phyloP scores from a whole-genome alignment of 2,888 invertebrate genomes.

The Macaria notata region DNA sequence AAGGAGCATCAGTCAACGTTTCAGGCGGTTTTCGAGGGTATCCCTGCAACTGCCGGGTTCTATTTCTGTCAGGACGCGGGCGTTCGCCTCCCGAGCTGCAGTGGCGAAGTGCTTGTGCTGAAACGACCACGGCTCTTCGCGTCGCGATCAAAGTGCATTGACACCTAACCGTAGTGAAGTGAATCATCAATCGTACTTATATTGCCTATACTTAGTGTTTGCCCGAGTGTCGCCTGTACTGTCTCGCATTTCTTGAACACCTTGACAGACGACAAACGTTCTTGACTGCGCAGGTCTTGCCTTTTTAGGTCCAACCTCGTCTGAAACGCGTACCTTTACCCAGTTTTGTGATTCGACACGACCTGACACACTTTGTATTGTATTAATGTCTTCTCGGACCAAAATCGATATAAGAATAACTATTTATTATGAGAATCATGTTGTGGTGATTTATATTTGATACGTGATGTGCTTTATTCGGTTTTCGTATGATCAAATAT shows the following conservation, averaged over 20 bases:
- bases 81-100: conserved; percentile 70
- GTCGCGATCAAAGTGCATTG: conserved; percentile 75
- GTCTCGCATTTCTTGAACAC: conserved; percentile 60
- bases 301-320: conserved; percentile 72
- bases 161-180: conserved; percentile 74
- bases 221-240: conserved; percentile 65
- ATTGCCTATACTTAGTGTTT: conserved; percentile 49
- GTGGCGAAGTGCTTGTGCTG: conserved; percentile 62
- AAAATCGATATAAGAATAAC: conserved; percentile 86
- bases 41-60: conserved; percentile 77
- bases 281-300: conserved; percentile 69
- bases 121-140: conserved; percentile 59
- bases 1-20: conserved; percentile 48
- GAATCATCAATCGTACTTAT: conserved; percentile 69
- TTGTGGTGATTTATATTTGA: conserved; percentile 85
- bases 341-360: conserved; percentile 52
- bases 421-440: conserved; percentile 85
- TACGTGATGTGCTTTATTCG: not conserved
- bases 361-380: conserved; percentile 53
- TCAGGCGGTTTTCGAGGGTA: conserved; percentile 64
- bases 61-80: conserved; percentile 74
- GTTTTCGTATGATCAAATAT: conserved; percentile 20
- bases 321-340: conserved; percentile 69
- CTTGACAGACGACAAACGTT: conserved; percentile 69
- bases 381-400: conserved; percentile 84